A percentile compares a stretch with the other conserved stretches of the same genome.
phyloP scores from a whole-genome alignment of 2,797 vertebrate species.

The Euphonia xanthogaster region DNA sequence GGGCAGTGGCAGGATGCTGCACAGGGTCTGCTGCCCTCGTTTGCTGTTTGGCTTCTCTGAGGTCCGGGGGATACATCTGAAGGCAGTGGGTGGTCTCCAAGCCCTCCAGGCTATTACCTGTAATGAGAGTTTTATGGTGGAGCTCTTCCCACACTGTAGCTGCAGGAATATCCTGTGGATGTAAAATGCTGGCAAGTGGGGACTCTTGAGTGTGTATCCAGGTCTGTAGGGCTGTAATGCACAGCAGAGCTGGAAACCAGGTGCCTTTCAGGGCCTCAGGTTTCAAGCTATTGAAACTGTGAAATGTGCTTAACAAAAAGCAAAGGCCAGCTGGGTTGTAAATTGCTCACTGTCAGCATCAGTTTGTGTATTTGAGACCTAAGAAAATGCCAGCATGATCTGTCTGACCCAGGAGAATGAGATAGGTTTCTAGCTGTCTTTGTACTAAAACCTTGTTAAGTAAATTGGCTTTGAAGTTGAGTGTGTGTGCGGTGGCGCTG shows the following conservation, averaged over 20 bases:
- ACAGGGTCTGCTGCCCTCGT: fast-evolving
- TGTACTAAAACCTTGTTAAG: not conserved
- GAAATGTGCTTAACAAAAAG: not conserved
- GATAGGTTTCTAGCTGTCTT: not conserved
- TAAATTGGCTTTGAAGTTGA: not conserved
- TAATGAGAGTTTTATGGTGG: not conserved
- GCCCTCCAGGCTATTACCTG: not conserved
- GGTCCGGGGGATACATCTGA: not conserved
- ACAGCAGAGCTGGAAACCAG: not conserved
- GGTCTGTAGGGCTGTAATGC: not conserved
- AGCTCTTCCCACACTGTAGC: not conserved
- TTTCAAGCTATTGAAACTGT: not conserved
- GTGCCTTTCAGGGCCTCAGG: not conserved
- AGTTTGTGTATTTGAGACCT: not conserved
- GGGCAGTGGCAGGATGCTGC: not conserved
- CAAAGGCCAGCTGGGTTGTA: not conserved
- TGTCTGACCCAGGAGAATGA: not conserved
- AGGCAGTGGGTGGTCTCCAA: not conserved
- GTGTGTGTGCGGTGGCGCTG: not conserved
- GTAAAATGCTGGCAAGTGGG: not conserved
- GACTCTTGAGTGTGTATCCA: not conserved
- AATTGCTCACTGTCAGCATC: not conserved
- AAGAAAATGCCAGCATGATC: not conserved
- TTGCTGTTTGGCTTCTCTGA: not conserved
- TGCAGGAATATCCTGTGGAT: not conserved